Percentiles rank a stretch among this genome's conserved stretches.
phyloP scores from a whole-genome alignment of 2,113 vertebrate genomes.

The Neopipo cinnamomea region DNA sequence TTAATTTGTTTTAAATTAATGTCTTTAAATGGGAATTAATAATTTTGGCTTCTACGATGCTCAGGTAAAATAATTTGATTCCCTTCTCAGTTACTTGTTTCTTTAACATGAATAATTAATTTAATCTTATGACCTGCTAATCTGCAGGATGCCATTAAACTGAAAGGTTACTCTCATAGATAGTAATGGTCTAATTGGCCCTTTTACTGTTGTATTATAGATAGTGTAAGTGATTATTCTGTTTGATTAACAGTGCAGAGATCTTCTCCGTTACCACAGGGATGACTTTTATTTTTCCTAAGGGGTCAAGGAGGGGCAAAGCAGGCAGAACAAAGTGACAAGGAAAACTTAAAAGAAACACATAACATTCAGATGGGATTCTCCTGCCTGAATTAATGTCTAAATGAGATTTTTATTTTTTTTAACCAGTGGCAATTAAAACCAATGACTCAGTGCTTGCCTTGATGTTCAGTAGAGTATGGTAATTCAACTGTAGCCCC shows the following conservation, averaged over 20 bases:
- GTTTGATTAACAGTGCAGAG: not conserved
- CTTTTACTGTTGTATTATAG: not conserved
- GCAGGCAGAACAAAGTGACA: not conserved
- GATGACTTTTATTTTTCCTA: not conserved
- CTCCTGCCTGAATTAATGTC: not conserved
- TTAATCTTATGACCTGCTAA: not conserved
- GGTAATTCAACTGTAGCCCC: not conserved
- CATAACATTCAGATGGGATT: not conserved
- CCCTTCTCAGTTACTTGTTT: not conserved
- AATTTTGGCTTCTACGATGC: not conserved
- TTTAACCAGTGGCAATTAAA: not conserved
- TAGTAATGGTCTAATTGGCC: not conserved
- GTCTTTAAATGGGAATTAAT: not conserved
- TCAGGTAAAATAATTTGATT: not conserved
- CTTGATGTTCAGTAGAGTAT: not conserved
- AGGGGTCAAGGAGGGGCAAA: not conserved
- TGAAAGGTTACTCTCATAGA: not conserved
- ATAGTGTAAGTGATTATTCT: not conserved
- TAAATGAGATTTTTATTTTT: not conserved
- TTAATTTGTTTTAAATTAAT: not conserved
- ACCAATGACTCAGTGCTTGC: not conserved
- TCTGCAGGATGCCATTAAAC: not conserved
- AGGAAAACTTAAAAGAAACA: not conserved
- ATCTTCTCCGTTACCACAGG: not conserved
- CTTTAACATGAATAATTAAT: not conserved